phyloP scores from a whole-genome alignment of 1,140 invertebrate species.

The Diachasma alloeum region DNA sequence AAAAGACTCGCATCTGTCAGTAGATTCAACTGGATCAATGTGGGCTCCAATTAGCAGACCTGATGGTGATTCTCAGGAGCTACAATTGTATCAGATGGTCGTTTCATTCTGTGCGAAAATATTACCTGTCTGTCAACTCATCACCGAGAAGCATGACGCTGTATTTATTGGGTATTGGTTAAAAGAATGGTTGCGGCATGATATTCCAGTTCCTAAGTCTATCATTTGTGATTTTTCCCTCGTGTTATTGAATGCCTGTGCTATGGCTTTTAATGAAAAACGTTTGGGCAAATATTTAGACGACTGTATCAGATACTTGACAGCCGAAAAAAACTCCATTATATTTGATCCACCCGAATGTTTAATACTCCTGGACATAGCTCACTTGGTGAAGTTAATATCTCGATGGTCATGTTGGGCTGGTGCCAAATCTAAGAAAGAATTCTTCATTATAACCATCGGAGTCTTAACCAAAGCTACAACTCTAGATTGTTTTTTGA shows the following conservation, averaged over 20 bases:
- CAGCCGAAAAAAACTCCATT: background rate
- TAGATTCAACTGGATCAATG: too few species aligned
- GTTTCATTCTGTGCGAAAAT: constrained; percentile 21
- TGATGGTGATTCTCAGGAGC: too few species aligned
- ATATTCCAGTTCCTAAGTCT: background rate
- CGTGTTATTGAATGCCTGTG: constrained; percentile 11
- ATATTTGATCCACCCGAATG: background rate
- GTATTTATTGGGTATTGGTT: constrained; percentile 20
- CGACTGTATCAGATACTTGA: constrained; percentile 1
- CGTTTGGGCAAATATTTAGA: constrained; percentile 16
- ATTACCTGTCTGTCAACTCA: constrained; percentile 31
- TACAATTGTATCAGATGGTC: constrained; percentile 28
- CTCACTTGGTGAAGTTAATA: constrained; percentile 31
- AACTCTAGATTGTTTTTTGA: too few species aligned
- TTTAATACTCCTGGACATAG: constrained; percentile 24
- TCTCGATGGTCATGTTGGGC: constrained; percentile 30
- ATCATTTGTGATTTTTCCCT: constrained; percentile 19
- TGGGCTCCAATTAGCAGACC: too few species aligned
- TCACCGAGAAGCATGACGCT: constrained; percentile 30
- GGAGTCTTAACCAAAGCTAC: constrained; percentile 14
- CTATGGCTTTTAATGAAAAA: constrained; percentile 12
- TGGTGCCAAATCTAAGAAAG: background rate
- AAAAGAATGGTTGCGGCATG: constrained; percentile 16
- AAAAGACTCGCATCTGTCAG: constrained; percentile 17
- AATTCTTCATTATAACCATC: constrained; percentile 31